These are phyloP conservation scores for Psittacula echo DNA, from an alignment of 2,797 vertebrate genomes.

Conservation along the genomic window DNA sequence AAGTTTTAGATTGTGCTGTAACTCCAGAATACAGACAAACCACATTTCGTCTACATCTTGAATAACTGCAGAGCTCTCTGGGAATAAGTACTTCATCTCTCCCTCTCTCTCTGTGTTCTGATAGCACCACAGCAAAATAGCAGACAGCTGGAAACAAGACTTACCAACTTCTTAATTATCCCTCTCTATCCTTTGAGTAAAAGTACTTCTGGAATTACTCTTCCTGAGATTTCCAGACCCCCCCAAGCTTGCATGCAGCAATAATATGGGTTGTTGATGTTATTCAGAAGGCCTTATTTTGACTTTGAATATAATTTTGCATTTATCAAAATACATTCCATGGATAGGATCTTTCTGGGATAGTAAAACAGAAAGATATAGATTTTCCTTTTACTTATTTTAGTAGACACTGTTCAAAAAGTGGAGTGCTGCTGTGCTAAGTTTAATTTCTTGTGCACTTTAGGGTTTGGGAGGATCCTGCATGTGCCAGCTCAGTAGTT, in stretches of 20 bases:
- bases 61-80: background rate
- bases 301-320: background rate
- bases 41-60: background rate
- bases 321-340: background rate
- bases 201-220: background rate
- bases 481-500: background rate
- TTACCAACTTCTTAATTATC: background rate
- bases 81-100: background rate
- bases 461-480: background rate
- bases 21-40: background rate
- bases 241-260: background rate
- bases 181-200: background rate
- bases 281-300: background rate
- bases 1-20: background rate
- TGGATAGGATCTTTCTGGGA: background rate
- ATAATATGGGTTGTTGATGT: background rate
- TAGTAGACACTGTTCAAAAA: background rate
- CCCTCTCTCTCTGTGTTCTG: background rate
- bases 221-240: background rate
- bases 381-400: background rate
- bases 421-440: accelerated
- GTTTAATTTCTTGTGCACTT: background rate
- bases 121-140: background rate
- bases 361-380: background rate
- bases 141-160: background rate